phyloP scores from a whole-genome alignment of 2,888 invertebrate species.

The Andrena hattorfiana region DNA sequence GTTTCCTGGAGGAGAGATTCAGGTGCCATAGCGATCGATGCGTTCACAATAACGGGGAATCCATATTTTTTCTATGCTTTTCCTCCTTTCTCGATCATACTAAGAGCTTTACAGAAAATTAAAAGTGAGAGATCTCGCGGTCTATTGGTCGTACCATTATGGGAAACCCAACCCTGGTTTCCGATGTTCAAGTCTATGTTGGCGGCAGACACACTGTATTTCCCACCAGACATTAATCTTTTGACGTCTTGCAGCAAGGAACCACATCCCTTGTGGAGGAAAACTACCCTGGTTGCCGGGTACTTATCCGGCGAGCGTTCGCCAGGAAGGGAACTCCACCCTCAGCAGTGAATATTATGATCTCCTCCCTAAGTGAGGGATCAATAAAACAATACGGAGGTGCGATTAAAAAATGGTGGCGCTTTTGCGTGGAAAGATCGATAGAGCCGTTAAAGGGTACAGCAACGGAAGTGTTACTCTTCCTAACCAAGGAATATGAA shows the following conservation, averaged over 20 bases:
- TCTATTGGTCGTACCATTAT: slow-evolving; percentile 7
- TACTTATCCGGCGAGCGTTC: slow-evolving; percentile 8
- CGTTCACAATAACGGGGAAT: slow-evolving; percentile 12
- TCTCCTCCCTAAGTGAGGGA: neutral
- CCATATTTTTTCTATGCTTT: slow-evolving; percentile 11
- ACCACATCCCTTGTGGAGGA: neutral
- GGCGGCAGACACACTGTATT: neutral
- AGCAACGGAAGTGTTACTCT: neutral
- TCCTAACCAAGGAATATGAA: neutral
- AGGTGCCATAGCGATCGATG: slow-evolving; percentile 1
- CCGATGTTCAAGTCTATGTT: neutral
- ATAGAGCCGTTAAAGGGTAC: neutral
- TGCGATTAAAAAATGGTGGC: slow-evolving; percentile 6
- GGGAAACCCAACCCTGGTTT: neutral
- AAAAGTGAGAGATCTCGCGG: neutral
- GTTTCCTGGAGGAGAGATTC: slow-evolving; percentile 12
- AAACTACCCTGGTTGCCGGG: slow-evolving; percentile 28
- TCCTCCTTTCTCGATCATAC: slow-evolving; percentile 8
- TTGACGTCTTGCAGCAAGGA: slow-evolving; percentile 11
- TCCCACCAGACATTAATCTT: neutral
- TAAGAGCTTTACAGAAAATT: slow-evolving; percentile 6
- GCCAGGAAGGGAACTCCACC: neutral
- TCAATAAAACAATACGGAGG: slow-evolving; percentile 12
- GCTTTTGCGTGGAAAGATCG: neutral
- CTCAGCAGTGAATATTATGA: neutral